These are phyloP conservation scores for Sericinus montela DNA, from an alignment of 2,888 invertebrate genomes.

Conservation along the genomic window DNA sequence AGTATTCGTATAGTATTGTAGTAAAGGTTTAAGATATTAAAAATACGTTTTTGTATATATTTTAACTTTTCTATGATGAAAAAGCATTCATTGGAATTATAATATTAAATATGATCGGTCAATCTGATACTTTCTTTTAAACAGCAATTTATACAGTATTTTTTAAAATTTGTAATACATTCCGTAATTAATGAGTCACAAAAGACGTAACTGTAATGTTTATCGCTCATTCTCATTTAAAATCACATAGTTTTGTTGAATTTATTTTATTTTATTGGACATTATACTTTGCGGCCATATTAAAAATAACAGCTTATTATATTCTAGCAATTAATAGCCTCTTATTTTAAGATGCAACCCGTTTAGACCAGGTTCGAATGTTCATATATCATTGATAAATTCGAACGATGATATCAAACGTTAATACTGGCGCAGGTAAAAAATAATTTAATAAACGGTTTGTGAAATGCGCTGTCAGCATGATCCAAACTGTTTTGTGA, in stretches of 20 bases:
- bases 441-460: conserved; percentile 69
- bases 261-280: conserved; percentile 23
- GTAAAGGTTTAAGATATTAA: too few species aligned
- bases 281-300: conserved; percentile 18
- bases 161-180: neutral
- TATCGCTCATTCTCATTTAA: conserved; percentile 7
- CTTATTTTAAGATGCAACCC: conserved; percentile 54
- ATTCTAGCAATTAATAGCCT: conserved; percentile 60
- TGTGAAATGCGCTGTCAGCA: conserved; percentile 74
- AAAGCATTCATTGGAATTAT: too few species aligned
- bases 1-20: too few species aligned
- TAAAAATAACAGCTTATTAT: conserved; percentile 30
- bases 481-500: conserved; percentile 53
- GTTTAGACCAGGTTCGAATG: conserved; percentile 40
- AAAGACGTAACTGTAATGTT: conserved; percentile 7
- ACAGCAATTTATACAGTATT: too few species aligned
- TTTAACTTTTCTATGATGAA: too few species aligned
- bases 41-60: too few species aligned
- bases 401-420: conserved; percentile 59
- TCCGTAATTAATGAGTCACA: conserved; percentile 7
- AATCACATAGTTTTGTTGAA: conserved; percentile 12
- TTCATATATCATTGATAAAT: conserved; percentile 56
- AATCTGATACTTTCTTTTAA: too few species aligned
- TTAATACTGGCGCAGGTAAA: conserved; percentile 47
- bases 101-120: too few species aligned